Evolutionary conservation across 92 coral and sea anemone genomes (phyloP), one percentile per base, ranked within the genome.

Genomic region (Bergia sp.): DNA sequence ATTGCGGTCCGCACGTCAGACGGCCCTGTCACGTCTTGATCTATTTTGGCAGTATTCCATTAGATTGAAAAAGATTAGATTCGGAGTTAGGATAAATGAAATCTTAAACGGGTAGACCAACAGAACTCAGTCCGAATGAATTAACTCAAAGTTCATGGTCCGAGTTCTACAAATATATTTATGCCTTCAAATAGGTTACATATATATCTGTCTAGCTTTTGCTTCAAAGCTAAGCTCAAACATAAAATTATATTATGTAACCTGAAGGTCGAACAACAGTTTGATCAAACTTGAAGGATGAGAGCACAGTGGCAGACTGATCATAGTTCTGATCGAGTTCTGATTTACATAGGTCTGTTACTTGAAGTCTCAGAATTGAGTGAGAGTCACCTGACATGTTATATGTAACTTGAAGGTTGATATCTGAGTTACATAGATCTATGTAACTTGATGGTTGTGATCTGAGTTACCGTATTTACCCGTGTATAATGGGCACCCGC

Each of bases 161-260:
- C 77, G 77, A 73, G 77, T 73, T 73, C 77, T 73, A 73, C 77
- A 73, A 73, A 0, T 73, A 73, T 73, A 73, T 73, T 73, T 73
- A 73, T 73, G 77, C 77, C 77, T 73, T 73, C 2, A 73, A 73
- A 73, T 73, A 73, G 77, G 77, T 73, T 73, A 73, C 45, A 73
- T 73, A 73, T 73, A 73, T 73, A 73, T 73, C 77, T 73, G 77
- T 73, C 11, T 73, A 73, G 11, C 77, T 73, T 73, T 37, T 73
- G 77, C 77, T 73, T 73, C 77, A 73, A 73, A 73, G 77, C 77
- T 73, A 73, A 73, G 77, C 77, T 73, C 73, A 65, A 65, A 65
- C 73, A 65, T 65, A 65, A 65, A 65, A 65, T 65, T 65, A 61
- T 61, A 64, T 64, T 64, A 3, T 64, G 71, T 64, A 72, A 72